Base-by-base conservation (phyloP, 2,113 vertebrate genomes). In the Cromileptes altivelis region DNA sequence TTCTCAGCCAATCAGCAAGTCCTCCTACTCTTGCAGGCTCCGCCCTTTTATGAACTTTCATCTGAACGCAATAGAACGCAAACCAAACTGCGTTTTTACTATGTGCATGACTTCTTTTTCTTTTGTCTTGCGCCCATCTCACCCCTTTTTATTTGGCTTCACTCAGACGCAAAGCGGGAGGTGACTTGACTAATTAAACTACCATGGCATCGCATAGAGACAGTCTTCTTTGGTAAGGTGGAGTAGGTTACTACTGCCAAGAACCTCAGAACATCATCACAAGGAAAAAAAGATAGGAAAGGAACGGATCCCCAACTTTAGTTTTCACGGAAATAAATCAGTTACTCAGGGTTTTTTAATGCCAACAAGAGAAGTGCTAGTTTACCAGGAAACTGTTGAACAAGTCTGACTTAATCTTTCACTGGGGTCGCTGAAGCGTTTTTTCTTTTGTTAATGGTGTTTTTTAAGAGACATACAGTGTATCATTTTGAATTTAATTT, bases 101-200 rank as follows among this genome's bases (percentile, higher is more conserved):
- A 93, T 85, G 94, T 97, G 97, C 97, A 98, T 97, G 97, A 93
- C 94, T 95, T 93, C 0, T 81, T 87, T 93, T 93, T 93, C 81
- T 90, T 89, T 78, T 86, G 88, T 91, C 93, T 87, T 84, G 87
- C 75, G 92, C 94, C 77, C 85, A 79, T 89, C 60, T 82, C 73
- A 45, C 30, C 50, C 74, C 30, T 45, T 11, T 72, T 85, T 81
- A 55, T 89, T 92, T 82, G 83, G 82, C 83, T 70, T 92, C 65
- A 82, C 85, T 91, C 11, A 21, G 86, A 57, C 64, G 79, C 71
- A n/a, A 78, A 90, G 69, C 69, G 13, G 78, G 75, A 91, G 60
- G 75, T 75, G 75, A 85, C 83, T 81, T 62, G 56, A 81, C 62
- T 52, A 70, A 71, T 85, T 85, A 67, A 89, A 88, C 78, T 65